These are phyloP conservation scores for Psilopogon haemacephalus DNA, from an alignment of 2,113 vertebrate species.

Conservation along the genomic window DNA sequence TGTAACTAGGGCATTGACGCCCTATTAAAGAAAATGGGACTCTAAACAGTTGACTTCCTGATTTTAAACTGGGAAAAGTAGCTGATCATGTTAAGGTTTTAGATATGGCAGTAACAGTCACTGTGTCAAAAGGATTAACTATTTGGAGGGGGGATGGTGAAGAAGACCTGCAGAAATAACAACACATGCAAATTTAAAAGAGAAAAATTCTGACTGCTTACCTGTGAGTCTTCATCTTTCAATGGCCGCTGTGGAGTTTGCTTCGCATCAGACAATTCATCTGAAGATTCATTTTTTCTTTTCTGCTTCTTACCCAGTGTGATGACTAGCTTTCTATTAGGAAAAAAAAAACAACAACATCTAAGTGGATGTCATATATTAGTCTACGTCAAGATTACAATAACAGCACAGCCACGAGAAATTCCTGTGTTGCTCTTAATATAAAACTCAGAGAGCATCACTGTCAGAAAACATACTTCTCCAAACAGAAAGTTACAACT, in stretches of 20 bases:
- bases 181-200: accelerated
- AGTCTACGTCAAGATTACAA: not conserved
- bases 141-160: not conserved
- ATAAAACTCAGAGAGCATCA: not conserved
- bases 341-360: not conserved
- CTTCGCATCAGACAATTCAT: constrained; percentile 90
- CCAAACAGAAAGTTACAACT: not conserved
- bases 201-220: constrained; percentile 61
- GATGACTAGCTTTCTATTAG: constrained; percentile 93
- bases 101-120: not conserved
- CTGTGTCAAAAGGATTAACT: not conserved
- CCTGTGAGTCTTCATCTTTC: constrained; percentile 88
- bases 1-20: accelerated
- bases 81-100: not conserved
- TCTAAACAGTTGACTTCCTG: not conserved
- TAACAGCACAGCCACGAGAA: not conserved
- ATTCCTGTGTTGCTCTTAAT: not conserved
- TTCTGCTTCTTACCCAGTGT: constrained; percentile 97
- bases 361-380: not conserved
- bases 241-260: constrained; percentile 77
- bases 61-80: not conserved
- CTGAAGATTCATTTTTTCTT: constrained; percentile 92
- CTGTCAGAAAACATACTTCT: not conserved
- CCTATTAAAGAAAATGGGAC: not conserved
- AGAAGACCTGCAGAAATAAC: not conserved